Conservation (phyloP, 1,140 invertebrate genomes). For the Hormaphis cornu region DNA sequence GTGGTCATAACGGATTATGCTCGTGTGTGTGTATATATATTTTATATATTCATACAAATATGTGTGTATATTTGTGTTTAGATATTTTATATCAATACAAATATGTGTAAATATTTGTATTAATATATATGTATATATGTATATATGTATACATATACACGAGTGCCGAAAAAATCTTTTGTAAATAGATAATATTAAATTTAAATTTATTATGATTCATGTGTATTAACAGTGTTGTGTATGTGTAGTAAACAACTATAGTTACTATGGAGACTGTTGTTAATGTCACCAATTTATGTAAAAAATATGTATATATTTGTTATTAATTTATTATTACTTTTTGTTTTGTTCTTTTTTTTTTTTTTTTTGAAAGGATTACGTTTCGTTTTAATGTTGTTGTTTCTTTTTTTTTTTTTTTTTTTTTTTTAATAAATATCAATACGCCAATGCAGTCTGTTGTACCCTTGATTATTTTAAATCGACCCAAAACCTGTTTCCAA, state of each 20-base stretch:
- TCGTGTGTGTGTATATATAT: no score
- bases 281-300: slow-evolving; percentile 16
- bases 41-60: neutral
- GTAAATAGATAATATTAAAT: slow-evolving; percentile 12
- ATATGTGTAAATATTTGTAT: neutral
- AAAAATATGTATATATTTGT: slow-evolving; percentile 27
- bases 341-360: slow-evolving; percentile 23
- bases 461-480: neutral
- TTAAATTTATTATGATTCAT: slow-evolving; percentile 6
- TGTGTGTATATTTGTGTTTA: neutral
- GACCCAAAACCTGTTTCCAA: neutral
- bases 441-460: neutral
- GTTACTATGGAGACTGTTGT: slow-evolving; percentile 29
- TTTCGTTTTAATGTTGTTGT: neutral
- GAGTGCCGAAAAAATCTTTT: neutral
- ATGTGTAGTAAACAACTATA: slow-evolving; percentile 16
- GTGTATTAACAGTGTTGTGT: slow-evolving; percentile 2
- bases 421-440: slow-evolving; percentile 22
- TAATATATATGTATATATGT: neutral
- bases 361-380: slow-evolving; percentile 17
- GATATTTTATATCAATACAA: neutral
- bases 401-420: slow-evolving; percentile 17
- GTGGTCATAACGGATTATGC: no score
- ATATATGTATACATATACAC: neutral
- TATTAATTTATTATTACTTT: neutral